Evolutionary conservation across 1,140 invertebrate species (phyloP), one percentile per base, ranked within the genome.

Genomic region (Melitaea cinxia): DNA sequence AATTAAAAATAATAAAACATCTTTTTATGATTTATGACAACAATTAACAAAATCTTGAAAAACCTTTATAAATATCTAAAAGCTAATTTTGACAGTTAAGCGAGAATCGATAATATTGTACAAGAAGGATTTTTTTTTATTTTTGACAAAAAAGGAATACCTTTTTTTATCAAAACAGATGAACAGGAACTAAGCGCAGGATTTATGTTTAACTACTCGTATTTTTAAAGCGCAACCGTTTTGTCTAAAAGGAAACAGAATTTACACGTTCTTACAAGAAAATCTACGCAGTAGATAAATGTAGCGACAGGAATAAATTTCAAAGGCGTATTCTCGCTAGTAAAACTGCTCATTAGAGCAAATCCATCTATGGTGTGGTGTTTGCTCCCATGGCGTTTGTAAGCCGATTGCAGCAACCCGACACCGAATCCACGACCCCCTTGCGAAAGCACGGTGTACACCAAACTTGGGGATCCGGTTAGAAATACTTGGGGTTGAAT

Each of bases 371-470:
- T 68, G 67, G 78, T 72, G 71, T 75, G 70, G 74, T 77, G 75
- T 78, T 78, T 75, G 73, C 72, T 80, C 84, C 77, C 73, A 75
- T 75, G 76, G 82, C 70, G 75, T 83, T 70, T 72, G 76, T 83
- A 88, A 85, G 83, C 82, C 72, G 84, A 85, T 87, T 85, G 81
- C 52, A 50, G 84, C 64, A 88, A 88, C 78, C 77, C 71, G 83
- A 88, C 78, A 83, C 85, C 78, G 73, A 88, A 85, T 72, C 80
- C 70, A 65, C 79, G 80, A 83, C 78, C 80, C 82, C 75, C 59
- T 63, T 68, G 75, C 70, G 69, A 58, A 35, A 75, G 75, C 75
- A 78, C 75, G 74, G 59, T 52, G 64, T 39, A 50, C 59, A 50
- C 64, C 64, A 45, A 67, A 62, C 65, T 71, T 66, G 35, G 68